These are phyloP conservation scores for Adineta ricciae DNA, from an alignment of 2,888 invertebrate species.

Conservation along the genomic window DNA sequence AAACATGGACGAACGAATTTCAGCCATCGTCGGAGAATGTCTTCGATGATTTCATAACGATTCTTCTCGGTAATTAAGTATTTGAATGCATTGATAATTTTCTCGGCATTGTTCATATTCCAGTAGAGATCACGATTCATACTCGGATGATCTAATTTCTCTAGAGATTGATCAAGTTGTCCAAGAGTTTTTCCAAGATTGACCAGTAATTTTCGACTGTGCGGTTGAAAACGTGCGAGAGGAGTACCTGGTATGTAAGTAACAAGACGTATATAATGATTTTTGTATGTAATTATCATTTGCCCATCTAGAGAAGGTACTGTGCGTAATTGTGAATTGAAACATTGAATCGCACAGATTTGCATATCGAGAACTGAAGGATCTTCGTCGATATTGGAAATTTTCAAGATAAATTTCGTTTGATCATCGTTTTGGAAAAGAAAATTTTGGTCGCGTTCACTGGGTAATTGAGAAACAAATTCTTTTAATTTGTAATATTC, in stretches of 20 bases:
- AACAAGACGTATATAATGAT: background rate
- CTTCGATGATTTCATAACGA: background rate
- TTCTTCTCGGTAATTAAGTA: background rate
- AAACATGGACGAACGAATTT: background rate
- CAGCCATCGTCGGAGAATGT: background rate
- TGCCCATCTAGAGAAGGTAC: background rate
- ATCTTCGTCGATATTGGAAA: background rate
- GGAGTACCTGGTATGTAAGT: background rate
- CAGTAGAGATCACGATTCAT: background rate
- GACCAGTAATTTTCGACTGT: background rate
- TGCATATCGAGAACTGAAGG: background rate
- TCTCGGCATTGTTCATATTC: background rate
- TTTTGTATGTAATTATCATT: background rate
- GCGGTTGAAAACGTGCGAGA: background rate
- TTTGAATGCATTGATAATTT: background rate
- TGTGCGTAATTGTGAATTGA: background rate
- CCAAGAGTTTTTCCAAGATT: background rate
- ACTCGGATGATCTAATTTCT: background rate
- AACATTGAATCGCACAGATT: background rate
- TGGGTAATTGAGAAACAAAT: background rate
- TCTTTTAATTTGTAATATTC: background rate
- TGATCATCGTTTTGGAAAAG: background rate
- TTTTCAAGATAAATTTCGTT: background rate
- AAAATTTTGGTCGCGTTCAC: constrained; percentile 1
- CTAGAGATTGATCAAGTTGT: background rate